These are phyloP conservation scores for Hyperoplus lanceolatus DNA, from an alignment of 2,797 vertebrate genomes.

Conservation along the genomic window DNA sequence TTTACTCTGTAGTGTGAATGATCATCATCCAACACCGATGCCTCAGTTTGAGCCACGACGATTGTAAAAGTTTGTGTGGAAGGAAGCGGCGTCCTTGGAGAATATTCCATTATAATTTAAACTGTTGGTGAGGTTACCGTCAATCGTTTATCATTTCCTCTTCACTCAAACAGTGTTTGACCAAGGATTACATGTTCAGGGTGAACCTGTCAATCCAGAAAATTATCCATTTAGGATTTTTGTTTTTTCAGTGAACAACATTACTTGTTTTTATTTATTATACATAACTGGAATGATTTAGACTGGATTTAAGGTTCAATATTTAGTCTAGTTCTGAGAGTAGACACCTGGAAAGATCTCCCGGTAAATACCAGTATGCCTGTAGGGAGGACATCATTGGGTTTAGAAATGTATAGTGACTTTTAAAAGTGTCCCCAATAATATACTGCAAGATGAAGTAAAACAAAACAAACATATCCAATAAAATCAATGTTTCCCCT, in stretches of 20 bases:
- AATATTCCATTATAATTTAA: not conserved
- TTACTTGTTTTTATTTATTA: not conserved
- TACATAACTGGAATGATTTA: not conserved
- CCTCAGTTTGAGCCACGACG: not conserved
- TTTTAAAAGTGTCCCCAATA: not conserved
- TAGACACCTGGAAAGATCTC: no score
- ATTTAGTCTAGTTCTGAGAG: not conserved
- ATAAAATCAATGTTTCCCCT: not conserved
- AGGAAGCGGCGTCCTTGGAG: not conserved
- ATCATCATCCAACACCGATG: not conserved
- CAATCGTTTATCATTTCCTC: not conserved
- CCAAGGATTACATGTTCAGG: not conserved
- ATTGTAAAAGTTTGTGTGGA: not conserved
- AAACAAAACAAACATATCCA: not conserved
- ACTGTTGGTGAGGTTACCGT: not conserved
- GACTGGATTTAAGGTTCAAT: not conserved
- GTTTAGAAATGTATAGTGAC: not conserved
- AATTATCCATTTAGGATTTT: not conserved
- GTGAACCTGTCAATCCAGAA: not conserved
- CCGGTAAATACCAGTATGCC: not conserved
- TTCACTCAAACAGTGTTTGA: not conserved
- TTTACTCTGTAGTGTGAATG: slow-evolving; percentile 25
- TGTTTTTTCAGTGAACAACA: not conserved
- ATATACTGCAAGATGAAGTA: not conserved
- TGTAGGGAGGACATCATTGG: not conserved